Base-by-base conservation (phyloP, 1,140 invertebrate species). In the Orius laevigatus region DNA sequence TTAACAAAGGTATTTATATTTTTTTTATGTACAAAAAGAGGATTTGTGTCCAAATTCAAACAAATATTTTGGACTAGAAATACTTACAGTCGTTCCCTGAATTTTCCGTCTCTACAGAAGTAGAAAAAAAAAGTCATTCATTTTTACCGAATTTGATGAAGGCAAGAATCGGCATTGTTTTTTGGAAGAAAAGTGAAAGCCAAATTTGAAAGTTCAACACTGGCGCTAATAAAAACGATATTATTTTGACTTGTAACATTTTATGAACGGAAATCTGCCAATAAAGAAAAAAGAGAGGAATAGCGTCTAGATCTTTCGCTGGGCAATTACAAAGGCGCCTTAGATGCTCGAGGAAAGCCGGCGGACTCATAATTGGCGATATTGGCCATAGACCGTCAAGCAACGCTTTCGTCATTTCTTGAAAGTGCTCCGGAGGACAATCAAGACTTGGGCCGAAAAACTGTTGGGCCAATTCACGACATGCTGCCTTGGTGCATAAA, bases 381-480 rank as follows among this genome's bases (percentile, higher is more conserved):
- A 72, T 49, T 0, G 64, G 60, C 62, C 64, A 67, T 54, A 70
- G 52, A 1, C 66, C 67, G n/a, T 69, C 59, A 3, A 72, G 50
- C 54, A 72, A 61, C 0, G 62, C 61, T 0, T 60, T 54, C 0
- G 65, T 54, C 64, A 69, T 65, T 50, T 65, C 63, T 49, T 66
- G 61, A 55, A 70, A 73, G 50, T 68, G 62, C 48, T 66, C 61
- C 0, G 68, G 64, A 6, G 68, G 67, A 18, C 64, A 61, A n/a
- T 58, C 55, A 9, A 72, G 46, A 14, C 56, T 60, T 0, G 67
- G 67, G 1, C 56, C 59, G 53, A 60, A 70, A 0, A 68, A 63
- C 15, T 66, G 55, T 0, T 64, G 61, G 1, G 58, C 52, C 2
- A 73, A 46, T 2, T 61, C 51, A 18, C 62, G 53, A 38, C 66